A percentile compares a stretch with the other conserved stretches of the same genome.
phyloP scores from a whole-genome alignment of 1,140 invertebrate species.

The Tyrophagus putrescentiae region DNA sequence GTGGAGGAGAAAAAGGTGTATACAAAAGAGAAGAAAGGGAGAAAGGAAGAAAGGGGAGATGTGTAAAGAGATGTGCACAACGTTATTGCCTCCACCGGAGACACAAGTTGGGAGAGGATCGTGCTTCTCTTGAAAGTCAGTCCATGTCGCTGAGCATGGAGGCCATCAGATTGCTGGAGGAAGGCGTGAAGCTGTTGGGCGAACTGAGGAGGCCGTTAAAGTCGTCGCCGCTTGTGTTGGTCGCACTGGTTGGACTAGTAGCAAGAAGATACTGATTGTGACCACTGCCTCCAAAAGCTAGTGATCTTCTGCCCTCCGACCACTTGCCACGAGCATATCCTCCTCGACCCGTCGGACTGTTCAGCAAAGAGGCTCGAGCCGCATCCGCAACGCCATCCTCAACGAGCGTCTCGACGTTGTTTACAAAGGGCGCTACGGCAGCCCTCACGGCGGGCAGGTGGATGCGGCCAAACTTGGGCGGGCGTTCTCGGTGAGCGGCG shows the following conservation, averaged over 20 bases:
- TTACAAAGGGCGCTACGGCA: neutral
- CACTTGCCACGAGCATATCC: neutral
- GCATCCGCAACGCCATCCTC: neutral
- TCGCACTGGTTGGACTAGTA: conserved; percentile 7
- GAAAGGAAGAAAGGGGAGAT: too few species aligned
- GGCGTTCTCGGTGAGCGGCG: too few species aligned
- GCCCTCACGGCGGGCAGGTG: too few species aligned
- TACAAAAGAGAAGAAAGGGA: too few species aligned
- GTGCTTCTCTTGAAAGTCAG: too few species aligned
- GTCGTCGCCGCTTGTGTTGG: conserved; percentile 11
- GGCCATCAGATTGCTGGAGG: neutral
- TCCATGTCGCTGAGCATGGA: conserved; percentile 7
- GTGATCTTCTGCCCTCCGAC: neutral
- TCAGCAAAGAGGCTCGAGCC: neutral
- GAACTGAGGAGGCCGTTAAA: neutral
- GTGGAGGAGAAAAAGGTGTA: too few species aligned
- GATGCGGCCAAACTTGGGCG: too few species aligned
- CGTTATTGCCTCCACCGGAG: too few species aligned
- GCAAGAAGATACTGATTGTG: neutral
- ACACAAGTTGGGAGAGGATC: too few species aligned
- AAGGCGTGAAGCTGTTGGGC: neutral
- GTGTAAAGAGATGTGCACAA: too few species aligned
- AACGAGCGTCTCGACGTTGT: neutral
- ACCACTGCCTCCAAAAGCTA: neutral
- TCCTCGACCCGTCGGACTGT: neutral